Conservation (phyloP, 2,797 vertebrate species). For the Coregonus ussuriensis region DNA sequence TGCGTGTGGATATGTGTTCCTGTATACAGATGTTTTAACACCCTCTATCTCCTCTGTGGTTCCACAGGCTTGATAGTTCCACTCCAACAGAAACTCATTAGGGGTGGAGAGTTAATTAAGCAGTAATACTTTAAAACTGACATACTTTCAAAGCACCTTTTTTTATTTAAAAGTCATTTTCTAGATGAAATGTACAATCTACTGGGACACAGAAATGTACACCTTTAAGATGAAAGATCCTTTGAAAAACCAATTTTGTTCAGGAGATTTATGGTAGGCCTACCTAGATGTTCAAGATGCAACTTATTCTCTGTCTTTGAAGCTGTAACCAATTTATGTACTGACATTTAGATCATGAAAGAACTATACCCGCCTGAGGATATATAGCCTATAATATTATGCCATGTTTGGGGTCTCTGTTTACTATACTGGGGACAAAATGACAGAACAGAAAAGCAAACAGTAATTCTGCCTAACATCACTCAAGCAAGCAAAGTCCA, state of each 20-base stretch:
- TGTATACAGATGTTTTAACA: background rate
- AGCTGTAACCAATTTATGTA: background rate
- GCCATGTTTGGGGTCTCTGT: no score
- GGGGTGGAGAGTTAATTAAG: constrained; percentile 46
- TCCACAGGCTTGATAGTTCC: background rate
- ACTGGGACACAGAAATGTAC: constrained; percentile 26
- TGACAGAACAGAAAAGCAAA: no score
- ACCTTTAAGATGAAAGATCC: constrained; percentile 37
- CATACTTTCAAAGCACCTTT: constrained; percentile 26
- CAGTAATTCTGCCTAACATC: no score
- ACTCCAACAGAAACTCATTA: constrained; percentile 24
- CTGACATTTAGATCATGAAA: constrained; percentile 3
- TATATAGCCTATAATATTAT: no score
- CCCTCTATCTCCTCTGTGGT: no score
- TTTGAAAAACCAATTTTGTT: constrained; percentile 7
- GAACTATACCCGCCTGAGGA: background rate
- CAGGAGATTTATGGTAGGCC: constrained; percentile 16
- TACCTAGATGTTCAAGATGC: constrained; percentile 14
- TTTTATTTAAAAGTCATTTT: background rate
- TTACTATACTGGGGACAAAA: no score
- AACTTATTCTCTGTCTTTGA: background rate
- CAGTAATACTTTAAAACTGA: constrained; percentile 26
- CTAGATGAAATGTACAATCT: constrained; percentile 33
- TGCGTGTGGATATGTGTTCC: constrained; percentile 25
- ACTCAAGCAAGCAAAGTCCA: background rate